Evolutionary conservation across 1,140 invertebrate genomes (phyloP), one percentile per base, ranked within the genome.

Genomic region (Dysdera silvatica): DNA sequence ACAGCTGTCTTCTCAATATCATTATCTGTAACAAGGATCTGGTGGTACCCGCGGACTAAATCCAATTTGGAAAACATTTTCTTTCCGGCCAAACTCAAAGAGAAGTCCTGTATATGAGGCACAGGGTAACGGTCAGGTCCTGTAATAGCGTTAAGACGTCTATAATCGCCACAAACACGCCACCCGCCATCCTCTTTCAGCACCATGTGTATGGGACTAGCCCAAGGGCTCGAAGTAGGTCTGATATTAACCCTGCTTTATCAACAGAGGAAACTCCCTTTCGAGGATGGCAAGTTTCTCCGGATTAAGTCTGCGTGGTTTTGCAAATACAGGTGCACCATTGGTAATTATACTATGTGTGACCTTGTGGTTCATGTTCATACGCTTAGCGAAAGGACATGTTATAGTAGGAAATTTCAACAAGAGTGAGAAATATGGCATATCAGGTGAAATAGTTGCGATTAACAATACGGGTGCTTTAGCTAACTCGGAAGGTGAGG

Each of bases 201-300:
- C n/a, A 72, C 69, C 41, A 71, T 62, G 55, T 71, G 69, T 3
- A 70, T 35, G 20, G 48, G 67, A 12, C 70, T 71, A 8, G 68
- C 48, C 57, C 45, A 70, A 16, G 28, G 23, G 33, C 66, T 71
- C 12, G 31, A 37, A 12, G 65, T 70, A 26, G 58, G 68, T 7
- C 65, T 58, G 12, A 71, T 55, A 7, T 66, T 53, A 4, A 70
- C 57, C 68, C 16, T 26, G 37, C 53, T 23, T 26, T 16, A 55
- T 16, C 20, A 66, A 16, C 24, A 67, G n/a, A n/a, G 66, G 16
- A 54, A 65, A 61, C 20, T 61, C 31, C 4, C n/a, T 12, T 12
- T 33, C 16, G 29, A 56, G 58, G 16, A 33, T 37, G 14, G 47
- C 18, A 18, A 63, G 24, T 51, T 48, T 47, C 4, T 29, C 59